Evolutionary conservation across 2,113 vertebrate genomes (phyloP), one percentile per base, ranked within the genome.

Genomic region (Toxotes jaculatrix): DNA sequence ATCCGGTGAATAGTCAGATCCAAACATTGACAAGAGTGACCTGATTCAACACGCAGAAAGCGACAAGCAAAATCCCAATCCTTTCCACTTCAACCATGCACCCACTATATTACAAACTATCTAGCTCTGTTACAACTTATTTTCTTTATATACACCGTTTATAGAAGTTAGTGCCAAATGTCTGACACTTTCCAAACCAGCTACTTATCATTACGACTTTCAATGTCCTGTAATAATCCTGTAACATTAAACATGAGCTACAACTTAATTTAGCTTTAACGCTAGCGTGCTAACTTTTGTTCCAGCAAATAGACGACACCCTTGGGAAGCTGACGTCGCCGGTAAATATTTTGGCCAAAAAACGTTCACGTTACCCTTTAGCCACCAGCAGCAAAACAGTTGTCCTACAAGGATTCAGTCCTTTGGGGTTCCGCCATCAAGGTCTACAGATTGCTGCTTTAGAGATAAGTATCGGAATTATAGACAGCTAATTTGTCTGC

Each of bases 251-350:
- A 0, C 17, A 19, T 36, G 45, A 9, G 53, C n/a, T n/a, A 19
- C 10, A 77, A 43, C 61, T 17, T 45, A 23, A 59, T 62, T 47
- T 73, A 84, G 71, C 77, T 19, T 61, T 19, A 60, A 40, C 13
- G 69, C 68, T 88, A 87, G 27, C 74, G 17, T 60, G 88, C 85
- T 89, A 92, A 87, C 74, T 14, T 4, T 12, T 4, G 16, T 1
- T 80, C 89, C 93, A 93, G 91, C 62, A 91, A 87, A 74, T 93
- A 94, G 92, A 91, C 92, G 73, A 31, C 80, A 78, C 89, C 91
- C 74, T 32, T 3, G 71, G 75, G 82, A 79, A 86, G 88, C 83
- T 88, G 86, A 91, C 87, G 90, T 91, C 79, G 88, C 89, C 76
- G 80, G 88, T 92, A 81, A 89, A 93, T 87, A 90, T 82, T 80